Conservation (phyloP, 2,113 vertebrate genomes). For the Thunnus thynnus region DNA sequence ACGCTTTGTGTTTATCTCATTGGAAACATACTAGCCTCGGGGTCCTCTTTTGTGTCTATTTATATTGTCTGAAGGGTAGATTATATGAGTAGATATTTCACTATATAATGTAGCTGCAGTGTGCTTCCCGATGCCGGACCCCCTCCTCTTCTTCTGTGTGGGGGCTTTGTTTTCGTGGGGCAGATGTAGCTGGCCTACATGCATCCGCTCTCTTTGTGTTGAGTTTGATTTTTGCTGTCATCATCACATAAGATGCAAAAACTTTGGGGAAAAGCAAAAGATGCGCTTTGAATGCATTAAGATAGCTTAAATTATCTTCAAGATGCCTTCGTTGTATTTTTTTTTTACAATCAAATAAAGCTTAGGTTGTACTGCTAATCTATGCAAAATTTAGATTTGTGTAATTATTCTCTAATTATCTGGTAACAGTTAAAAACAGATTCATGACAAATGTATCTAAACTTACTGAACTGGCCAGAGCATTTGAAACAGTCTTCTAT, state of each 20-base stretch:
- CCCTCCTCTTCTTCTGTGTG: conserved; percentile 38
- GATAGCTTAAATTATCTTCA: background rate
- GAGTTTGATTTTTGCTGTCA: conserved; percentile 56
- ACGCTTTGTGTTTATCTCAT: conserved; percentile 64
- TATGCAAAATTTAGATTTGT: background rate
- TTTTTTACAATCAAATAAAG: too few relatives aligned
- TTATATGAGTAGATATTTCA: background rate
- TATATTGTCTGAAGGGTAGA: background rate
- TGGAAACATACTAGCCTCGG: background rate
- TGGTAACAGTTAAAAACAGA: background rate
- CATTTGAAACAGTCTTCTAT: background rate
- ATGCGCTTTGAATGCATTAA: background rate
- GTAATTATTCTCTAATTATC: conserved; percentile 10
- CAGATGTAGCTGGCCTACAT: conserved; percentile 77
- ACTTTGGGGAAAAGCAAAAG: background rate
- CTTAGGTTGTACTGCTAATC: too few relatives aligned
- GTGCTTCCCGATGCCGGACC: conserved; percentile 41
- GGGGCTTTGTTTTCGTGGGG: conserved; percentile 78
- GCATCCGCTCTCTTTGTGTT: conserved; percentile 79
- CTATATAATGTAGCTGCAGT: conserved; percentile 6
- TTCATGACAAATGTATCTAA: background rate
- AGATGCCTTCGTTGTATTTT: background rate
- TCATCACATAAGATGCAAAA: conserved; percentile 47
- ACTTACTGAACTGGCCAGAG: conserved; percentile 1
- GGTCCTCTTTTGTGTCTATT: background rate